phyloP scores from a whole-genome alignment of 2,113 vertebrate species.

The Agapornis roseicollis region DNA sequence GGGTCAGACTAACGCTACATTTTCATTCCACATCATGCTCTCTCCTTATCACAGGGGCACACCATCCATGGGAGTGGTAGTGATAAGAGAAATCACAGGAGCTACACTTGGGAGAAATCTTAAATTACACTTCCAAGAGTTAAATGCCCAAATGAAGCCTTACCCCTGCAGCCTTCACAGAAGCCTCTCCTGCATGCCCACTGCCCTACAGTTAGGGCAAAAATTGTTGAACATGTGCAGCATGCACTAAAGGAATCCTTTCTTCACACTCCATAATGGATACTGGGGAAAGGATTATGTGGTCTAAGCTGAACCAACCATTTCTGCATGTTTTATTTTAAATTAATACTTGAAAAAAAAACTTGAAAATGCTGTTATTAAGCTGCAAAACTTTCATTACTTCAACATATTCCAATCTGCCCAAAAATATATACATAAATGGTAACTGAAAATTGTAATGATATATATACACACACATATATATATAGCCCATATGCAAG shows the following conservation, averaged over 20 bases:
- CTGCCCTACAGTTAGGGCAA: not conserved
- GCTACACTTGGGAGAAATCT: not conserved
- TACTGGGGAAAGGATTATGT: not conserved
- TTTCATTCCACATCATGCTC: not conserved
- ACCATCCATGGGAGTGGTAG: fast-evolving
- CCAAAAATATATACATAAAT: not conserved
- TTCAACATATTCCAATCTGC: not conserved
- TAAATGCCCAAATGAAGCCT: not conserved
- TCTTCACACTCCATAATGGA: not conserved
- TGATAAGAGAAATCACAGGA: not conserved
- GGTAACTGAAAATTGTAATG: not conserved
- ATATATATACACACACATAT: fast-evolving
- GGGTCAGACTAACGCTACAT: not conserved
- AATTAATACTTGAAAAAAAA: not conserved
- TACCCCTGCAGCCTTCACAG: not conserved
- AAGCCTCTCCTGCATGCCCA: not conserved
- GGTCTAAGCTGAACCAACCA: not conserved
- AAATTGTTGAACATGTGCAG: not conserved
- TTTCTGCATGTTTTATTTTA: not conserved
- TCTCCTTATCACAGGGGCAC: not conserved
- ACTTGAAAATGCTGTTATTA: not conserved
- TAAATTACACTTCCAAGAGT: fast-evolving
- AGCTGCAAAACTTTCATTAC: not conserved
- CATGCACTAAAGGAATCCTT: not conserved
- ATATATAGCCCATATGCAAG: not conserved